Evolutionary conservation across 2,113 vertebrate species (phyloP), one percentile per base, ranked within the genome.

Genomic region (Lasiurus cinereus): DNA sequence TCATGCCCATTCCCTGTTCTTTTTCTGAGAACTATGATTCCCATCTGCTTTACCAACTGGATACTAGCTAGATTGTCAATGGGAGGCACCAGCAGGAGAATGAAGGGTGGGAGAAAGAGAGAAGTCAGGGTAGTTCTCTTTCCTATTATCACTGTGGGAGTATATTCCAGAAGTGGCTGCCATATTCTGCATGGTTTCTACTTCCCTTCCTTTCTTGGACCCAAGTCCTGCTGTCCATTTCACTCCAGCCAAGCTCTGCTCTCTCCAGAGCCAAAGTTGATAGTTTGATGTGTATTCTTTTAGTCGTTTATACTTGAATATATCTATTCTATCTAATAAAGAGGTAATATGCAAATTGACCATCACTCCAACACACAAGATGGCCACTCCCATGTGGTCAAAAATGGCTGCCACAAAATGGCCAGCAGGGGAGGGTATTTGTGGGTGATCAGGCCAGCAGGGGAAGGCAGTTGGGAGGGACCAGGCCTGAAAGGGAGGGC

Each of bases 11-110:
- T 86, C 15, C 74, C 15, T 88, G 36, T 66, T 83, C 36, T 91
- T 64, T 46, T 78, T 52, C 24, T 69, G 77, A 92, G 76, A 83
- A 83, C n/a, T 66, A 78, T 36, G 74, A 79, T 78, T 66, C 27
- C 46, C n/a, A 84, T n/a, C n/a, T 84, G 21, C 27, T 84, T 79
- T 89, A 48, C 27, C 48, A 66, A 33, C 13, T 39, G 77, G 16
- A 83, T 64, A 54, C 33, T 56, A 78, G 31, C 48, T 74, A 56
- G 48, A 64, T 31, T 91, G 78, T 48, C 31, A 72, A 27, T 83
- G 83, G 24, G 62, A 94, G 46, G 64, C 62, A 52, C 29, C 15
- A 64, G 52, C 14, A 78, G 72, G 54, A 39, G 11, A 87, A 2
- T 43, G 69, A 33, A 88, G 15, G 13, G 19, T 56, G 15, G 54